Percentiles rank a stretch among this genome's conserved stretches.
Conservation (phyloP, 1,140 invertebrate genomes). For the Zaprionus ornatus region DNA sequence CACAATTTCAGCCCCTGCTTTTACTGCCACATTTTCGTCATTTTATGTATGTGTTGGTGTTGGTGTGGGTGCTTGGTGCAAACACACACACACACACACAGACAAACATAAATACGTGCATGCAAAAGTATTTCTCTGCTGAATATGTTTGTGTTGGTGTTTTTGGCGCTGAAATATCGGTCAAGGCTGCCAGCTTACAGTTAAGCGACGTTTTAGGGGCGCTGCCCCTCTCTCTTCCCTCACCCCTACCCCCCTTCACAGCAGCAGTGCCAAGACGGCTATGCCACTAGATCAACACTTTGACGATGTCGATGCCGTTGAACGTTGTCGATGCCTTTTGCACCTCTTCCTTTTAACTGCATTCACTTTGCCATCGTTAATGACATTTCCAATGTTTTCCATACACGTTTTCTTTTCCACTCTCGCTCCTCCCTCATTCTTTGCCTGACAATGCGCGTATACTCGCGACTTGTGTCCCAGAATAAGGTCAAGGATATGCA, state of each 20-base stretch:
- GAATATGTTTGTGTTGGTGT: slow-evolving; percentile 42
- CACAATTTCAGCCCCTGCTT: slow-evolving; percentile 34
- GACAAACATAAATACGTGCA: not conserved
- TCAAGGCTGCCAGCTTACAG: slow-evolving; percentile 62
- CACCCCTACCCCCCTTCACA: not conserved
- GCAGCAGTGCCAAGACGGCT: slow-evolving; percentile 40
- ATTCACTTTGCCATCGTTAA: slow-evolving; percentile 45
- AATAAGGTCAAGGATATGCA: slow-evolving; percentile 70
- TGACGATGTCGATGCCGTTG: slow-evolving; percentile 14
- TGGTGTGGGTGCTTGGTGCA: slow-evolving; percentile 8
- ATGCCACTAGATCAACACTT: slow-evolving; percentile 59
- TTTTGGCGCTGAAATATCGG: slow-evolving; percentile 65
- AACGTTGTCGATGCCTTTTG: not conserved
- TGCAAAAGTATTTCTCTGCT: slow-evolving; percentile 13
- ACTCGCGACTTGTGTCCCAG: slow-evolving; percentile 7
- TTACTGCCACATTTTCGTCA: slow-evolving; percentile 51
- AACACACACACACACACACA: not conserved
- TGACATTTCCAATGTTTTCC: slow-evolving; percentile 52
- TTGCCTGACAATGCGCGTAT: slow-evolving; percentile 45
- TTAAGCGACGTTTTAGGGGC: slow-evolving; percentile 48
- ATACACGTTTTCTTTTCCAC: not conserved
- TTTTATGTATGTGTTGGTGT: slow-evolving; percentile 19
- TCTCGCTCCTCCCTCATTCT: not conserved
- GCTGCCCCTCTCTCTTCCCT: not conserved
- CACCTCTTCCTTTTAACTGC: not conserved